Conservation (phyloP, 2,113 vertebrate species). For the Bufo bufo region DNA sequence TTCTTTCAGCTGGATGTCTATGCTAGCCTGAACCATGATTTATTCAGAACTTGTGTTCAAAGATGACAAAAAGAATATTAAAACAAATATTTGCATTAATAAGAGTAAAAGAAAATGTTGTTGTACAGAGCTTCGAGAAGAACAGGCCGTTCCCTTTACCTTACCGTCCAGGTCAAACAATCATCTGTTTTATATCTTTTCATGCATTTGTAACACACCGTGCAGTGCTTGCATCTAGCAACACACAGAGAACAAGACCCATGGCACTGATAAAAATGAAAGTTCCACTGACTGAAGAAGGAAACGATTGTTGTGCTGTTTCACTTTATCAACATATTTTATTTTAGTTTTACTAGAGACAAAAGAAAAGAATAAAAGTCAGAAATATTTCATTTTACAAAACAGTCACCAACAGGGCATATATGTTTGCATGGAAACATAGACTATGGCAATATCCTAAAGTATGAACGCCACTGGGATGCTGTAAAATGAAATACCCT, state of each 20-base stretch:
- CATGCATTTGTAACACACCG: constrained; percentile 59
- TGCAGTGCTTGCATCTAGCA: constrained; percentile 52
- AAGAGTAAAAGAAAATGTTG: constrained; percentile 13
- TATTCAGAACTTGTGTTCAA: constrained; percentile 24
- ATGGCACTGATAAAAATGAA: constrained; percentile 45
- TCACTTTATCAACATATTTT: constrained; percentile 26
- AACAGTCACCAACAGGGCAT: constrained; percentile 24
- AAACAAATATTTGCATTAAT: constrained; percentile 52
- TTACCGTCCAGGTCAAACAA: constrained; percentile 58
- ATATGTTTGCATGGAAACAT: background rate
- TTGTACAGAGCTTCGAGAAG: constrained; percentile 6
- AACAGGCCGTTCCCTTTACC: constrained; percentile 31
- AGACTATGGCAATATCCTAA: constrained; percentile 12
- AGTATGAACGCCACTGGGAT: constrained; percentile 17
- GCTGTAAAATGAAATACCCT: constrained; percentile 29
- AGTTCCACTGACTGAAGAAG: constrained; percentile 8
- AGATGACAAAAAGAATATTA: constrained; percentile 6
- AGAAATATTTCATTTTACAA: constrained; percentile 23
- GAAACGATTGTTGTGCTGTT: background rate
- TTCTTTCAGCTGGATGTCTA: constrained; percentile 14
- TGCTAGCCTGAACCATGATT: constrained; percentile 13
- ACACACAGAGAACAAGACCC: constrained; percentile 37
- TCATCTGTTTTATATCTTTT: constrained; percentile 63
- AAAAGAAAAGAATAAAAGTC: background rate
- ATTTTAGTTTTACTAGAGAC: constrained; percentile 9